A percentile compares a stretch with the other conserved stretches of the same genome.
Conservation (phyloP, 2,797 vertebrate genomes). For the Schizothorax lantsangensis region DNA sequence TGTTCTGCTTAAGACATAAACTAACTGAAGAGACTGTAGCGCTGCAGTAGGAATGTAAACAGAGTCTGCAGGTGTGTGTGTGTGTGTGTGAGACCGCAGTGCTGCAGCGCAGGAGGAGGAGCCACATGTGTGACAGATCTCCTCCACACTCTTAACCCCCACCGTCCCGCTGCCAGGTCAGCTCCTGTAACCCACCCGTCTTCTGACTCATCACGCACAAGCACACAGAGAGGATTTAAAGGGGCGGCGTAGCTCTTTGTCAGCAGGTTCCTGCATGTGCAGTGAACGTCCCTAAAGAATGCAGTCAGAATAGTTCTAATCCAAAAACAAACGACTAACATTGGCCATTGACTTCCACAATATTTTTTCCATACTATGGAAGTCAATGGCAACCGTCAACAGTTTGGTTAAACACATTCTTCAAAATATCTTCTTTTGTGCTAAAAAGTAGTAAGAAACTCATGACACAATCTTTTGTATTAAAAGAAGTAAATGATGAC, state of each 20-base stretch:
- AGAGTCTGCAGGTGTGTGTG: constrained; percentile 12
- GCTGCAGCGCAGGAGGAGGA: constrained; percentile 16
- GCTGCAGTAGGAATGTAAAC: constrained; percentile 9
- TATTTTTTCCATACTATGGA: background rate
- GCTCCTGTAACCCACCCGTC: constrained; percentile 13
- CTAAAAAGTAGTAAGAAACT: no score
- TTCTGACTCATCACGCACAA: background rate
- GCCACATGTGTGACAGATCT: background rate
- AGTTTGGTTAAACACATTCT: background rate
- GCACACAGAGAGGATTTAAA: background rate
- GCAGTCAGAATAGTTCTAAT: background rate
- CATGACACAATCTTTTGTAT: no score
- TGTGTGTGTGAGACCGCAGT: constrained; percentile 18
- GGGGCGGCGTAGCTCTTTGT: background rate
- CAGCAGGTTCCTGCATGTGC: background rate
- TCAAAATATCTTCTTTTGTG: no score
- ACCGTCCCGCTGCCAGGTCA: background rate
- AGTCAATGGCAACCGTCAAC: background rate
- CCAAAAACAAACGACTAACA: background rate
- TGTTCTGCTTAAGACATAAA: background rate
- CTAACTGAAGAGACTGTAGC: background rate
- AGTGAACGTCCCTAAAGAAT: background rate
- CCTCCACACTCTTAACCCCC: background rate
- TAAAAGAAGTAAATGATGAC: background rate
- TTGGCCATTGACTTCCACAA: background rate